A percentile compares a stretch with the other conserved stretches of the same genome.
Evolutionary conservation across 2,888 invertebrate genomes (phyloP).

Genomic region (Bellardia bayeri): DNA sequence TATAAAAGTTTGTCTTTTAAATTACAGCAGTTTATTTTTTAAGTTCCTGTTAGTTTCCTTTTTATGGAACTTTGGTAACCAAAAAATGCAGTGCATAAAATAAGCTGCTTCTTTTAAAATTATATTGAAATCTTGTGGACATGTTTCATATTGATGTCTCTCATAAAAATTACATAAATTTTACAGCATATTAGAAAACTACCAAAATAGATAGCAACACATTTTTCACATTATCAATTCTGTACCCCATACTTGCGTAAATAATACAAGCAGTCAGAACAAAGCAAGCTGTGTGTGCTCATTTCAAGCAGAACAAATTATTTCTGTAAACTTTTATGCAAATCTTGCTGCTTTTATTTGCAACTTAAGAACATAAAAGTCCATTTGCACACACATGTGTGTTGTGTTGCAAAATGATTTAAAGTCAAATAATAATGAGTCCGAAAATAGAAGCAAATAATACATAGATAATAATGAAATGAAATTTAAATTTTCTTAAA

Average conservation of each 20-base stretch:
- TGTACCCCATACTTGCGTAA: neutral
- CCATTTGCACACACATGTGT: neutral
- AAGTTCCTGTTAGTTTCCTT: no score
- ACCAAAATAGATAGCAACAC: no score
- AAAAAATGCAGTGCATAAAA: no score
- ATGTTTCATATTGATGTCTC: neutral
- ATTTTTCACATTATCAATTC: neutral
- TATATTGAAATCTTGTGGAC: neutral
- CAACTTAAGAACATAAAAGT: neutral
- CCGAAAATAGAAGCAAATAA: neutral
- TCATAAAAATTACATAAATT: neutral
- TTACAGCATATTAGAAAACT: neutral
- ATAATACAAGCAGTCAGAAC: neutral
- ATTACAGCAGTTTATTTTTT: no score
- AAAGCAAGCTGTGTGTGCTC: no score
- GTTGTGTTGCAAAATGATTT: neutral
- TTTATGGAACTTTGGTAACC: no score
- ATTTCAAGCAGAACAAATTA: no score
- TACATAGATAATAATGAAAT: slow-evolving; percentile 34
- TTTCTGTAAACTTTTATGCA: neutral
- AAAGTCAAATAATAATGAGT: slow-evolving; percentile 28
- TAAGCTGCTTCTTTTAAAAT: no score
- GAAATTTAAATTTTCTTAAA: slow-evolving; percentile 9
- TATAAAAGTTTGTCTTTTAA: no score
- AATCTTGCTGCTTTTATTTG: neutral